These are phyloP conservation scores for Nannoperca obscura DNA, from an alignment of 2,797 vertebrate genomes.

Conservation along the genomic window DNA sequence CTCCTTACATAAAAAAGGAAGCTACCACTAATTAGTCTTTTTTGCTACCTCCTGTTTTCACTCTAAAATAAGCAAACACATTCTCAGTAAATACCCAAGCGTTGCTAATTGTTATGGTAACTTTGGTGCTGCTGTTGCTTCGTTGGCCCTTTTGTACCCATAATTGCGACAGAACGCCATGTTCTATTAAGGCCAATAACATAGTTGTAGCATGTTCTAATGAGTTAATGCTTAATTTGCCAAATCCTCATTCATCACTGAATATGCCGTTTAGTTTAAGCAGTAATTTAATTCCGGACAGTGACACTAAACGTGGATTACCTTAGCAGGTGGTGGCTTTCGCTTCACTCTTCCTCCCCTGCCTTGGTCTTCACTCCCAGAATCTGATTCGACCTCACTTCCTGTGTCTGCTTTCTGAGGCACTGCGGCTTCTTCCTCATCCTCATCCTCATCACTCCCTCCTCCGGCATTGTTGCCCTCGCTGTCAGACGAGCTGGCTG, in stretches of 20 bases:
- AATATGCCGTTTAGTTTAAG: not conserved
- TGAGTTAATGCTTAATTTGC: not conserved
- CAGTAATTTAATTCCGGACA: not conserved
- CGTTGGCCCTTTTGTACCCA: not conserved
- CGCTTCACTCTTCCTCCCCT: slow-evolving; percentile 84
- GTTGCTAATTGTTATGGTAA: slow-evolving; percentile 2
- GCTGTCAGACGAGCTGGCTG: slow-evolving; percentile 94
- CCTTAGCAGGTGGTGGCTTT: slow-evolving; percentile 89
- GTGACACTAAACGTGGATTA: slow-evolving; percentile 58
- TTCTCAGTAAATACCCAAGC: not conserved
- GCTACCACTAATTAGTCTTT: not conserved
- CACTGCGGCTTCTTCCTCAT: slow-evolving; percentile 78
- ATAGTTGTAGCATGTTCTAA: not conserved
- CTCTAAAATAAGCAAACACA: not conserved
- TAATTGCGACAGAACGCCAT: not conserved
- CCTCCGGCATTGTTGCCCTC: slow-evolving; percentile 89
- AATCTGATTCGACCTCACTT: slow-evolving; percentile 91
- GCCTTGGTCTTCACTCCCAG: slow-evolving; percentile 88
- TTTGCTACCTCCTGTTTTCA: not conserved
- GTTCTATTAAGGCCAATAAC: slow-evolving; percentile 1
- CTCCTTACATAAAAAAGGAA: not conserved
- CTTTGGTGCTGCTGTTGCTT: fast-evolving
- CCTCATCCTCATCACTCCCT: slow-evolving; percentile 84
- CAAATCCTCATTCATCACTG: not conserved
- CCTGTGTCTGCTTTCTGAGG: slow-evolving; percentile 82